Evolutionary conservation across 2,888 invertebrate species (phyloP).

Genomic region (Gisinianus flammeolus): DNA sequence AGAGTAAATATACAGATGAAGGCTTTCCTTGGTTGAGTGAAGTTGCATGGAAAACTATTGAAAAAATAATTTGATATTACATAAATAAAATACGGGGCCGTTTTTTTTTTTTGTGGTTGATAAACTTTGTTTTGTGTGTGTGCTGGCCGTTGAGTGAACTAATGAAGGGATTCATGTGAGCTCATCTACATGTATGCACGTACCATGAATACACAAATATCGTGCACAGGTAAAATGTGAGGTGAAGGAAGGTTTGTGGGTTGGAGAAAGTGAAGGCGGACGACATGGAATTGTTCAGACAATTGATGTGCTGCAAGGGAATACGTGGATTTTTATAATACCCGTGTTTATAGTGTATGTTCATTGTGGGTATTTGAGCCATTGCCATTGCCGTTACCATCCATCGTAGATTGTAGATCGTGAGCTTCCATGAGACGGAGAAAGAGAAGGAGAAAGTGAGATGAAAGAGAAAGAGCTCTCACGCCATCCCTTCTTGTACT

Average conservation of each 20-base stretch:
- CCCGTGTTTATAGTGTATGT: conserved; percentile 10
- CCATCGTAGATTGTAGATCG: too few relatives aligned
- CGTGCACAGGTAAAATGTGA: too few relatives aligned
- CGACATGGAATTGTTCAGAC: neutral
- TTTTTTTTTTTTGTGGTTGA: neutral
- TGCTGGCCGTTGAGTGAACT: neutral
- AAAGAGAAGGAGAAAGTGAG: conserved; percentile 4
- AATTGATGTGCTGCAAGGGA: conserved; percentile 30
- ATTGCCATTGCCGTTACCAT: too few relatives aligned
- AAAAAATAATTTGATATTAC: conserved; percentile 8
- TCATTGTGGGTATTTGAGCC: conserved; percentile 21
- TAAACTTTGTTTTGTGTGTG: neutral
- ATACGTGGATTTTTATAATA: conserved; percentile 22
- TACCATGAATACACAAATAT: too few relatives aligned
- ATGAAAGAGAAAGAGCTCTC: conserved; percentile 17
- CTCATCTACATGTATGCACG: too few relatives aligned
- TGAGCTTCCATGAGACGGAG: neutral
- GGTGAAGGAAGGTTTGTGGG: neutral
- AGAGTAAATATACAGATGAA: too few relatives aligned
- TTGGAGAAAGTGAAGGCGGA: neutral
- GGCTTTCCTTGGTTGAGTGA: neutral
- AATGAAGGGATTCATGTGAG: neutral
- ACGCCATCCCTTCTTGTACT: conserved; percentile 10
- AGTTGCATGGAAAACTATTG: neutral
- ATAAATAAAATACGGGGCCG: neutral